Conservation (phyloP, 37 sponge, comb jelly and placozoan species). For the Hormiphora californensis region DNA sequence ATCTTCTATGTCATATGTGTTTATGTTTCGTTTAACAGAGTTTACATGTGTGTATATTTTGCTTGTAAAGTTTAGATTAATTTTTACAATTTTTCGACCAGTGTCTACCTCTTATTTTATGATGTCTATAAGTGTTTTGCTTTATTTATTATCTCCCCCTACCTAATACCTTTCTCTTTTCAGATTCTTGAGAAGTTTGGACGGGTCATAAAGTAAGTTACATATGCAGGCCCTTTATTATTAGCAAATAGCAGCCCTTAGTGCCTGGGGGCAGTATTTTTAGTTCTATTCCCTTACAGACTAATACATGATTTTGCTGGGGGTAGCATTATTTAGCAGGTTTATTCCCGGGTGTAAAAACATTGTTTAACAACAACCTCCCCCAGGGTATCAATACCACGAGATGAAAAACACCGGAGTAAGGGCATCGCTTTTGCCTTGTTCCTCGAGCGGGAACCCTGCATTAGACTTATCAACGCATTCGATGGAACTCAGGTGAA, state of each 20-base stretch:
- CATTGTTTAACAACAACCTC: background rate
- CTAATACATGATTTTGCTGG: too few species aligned
- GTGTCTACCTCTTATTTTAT: background rate
- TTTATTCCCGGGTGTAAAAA: too few species aligned
- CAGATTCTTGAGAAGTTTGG: slow-evolving; percentile 51
- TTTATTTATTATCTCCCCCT: background rate
- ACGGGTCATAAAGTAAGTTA: slow-evolving; percentile 26
- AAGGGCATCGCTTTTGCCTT: slow-evolving; percentile 89
- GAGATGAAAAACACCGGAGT: slow-evolving; percentile 57
- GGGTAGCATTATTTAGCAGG: too few species aligned
- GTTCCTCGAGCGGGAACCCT: slow-evolving; percentile 70
- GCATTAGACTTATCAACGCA: slow-evolving; percentile 66
- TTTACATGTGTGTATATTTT: background rate
- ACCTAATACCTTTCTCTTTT: too few species aligned
- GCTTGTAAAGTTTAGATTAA: background rate
- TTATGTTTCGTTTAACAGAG: too few species aligned
- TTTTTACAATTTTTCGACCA: background rate
- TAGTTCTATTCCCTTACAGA: too few species aligned
- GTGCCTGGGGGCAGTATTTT: too few species aligned
- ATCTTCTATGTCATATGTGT: too few species aligned
- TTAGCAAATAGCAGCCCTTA: too few species aligned
- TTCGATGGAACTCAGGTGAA: slow-evolving; percentile 72
- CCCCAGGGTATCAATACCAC: slow-evolving; percentile 48
- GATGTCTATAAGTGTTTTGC: background rate
- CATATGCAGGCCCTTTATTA: background rate